Base-by-base conservation (phyloP, 2,888 invertebrate genomes). In the Heteromyza rotundicornis region DNA sequence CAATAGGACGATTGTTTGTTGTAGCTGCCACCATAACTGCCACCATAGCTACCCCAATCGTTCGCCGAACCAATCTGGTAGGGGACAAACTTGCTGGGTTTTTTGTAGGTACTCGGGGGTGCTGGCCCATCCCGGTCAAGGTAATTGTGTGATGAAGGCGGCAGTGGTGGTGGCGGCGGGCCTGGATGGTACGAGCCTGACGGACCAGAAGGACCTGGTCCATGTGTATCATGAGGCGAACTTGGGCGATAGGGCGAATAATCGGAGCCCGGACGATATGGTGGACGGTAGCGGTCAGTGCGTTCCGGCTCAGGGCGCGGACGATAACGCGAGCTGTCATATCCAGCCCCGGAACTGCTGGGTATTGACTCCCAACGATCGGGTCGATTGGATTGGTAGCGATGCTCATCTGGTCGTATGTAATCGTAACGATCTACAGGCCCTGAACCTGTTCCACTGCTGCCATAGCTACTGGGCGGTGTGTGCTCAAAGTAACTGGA, bases 11-110 rank as follows among this genome's bases (percentile, higher is more conserved):
- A 79, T 57, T 80, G 77, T 32, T 82, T 82, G 59, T 71, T 77
- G 60, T 84, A 82, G 59, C 84, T 84, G 22, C 79, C 76, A 1
- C 87, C 87, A 68, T 91, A 90, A 12, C 82, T 82, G 0, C 88
- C 87, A 0, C 89, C 88, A 69, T 89, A 89, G 62, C 85, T 84
- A 0, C 87, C 87, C 87, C 88, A 89, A 23, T 82, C 83, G 50
- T 85, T 84, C 36, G 84, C 81, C 1, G 84, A 83, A 67, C 80
- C 78, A 57, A 87, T 86, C 60, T 86, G 83, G 69, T 89, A 89
- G 0, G 89, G 88, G 22, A 88, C 82, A 70, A 82, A 88, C 63
- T 83, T 78, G 14, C 67, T 64, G 2, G 77, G 75, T 20, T 79
- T 80, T 57, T 80, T 80, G 65, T 81, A 76, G 17, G 69, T 57